Conservation (phyloP, 2,888 invertebrate genomes). For the Scaptomyza cyrtandrae region DNA sequence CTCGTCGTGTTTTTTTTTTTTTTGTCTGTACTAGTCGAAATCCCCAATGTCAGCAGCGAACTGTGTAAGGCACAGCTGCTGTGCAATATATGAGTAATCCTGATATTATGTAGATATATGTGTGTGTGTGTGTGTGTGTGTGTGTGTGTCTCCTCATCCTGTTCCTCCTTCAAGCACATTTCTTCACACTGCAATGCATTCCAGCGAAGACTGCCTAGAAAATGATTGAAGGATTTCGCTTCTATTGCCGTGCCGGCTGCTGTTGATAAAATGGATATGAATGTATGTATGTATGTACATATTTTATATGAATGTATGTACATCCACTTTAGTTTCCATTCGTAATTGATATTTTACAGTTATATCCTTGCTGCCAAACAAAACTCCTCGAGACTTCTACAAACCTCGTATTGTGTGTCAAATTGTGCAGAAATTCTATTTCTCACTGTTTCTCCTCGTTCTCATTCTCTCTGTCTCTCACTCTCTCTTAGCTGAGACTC, state of each 20-base stretch:
- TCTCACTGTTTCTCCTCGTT: constrained; percentile 50
- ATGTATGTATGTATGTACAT: constrained; percentile 21
- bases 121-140: constrained; percentile 11
- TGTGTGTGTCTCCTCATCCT: constrained; percentile 2
- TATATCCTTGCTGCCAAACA: constrained; percentile 42
- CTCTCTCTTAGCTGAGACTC: constrained; percentile 9
- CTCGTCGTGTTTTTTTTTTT: constrained; percentile 37
- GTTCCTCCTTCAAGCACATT: background rate
- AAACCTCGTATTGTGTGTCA: constrained; percentile 41
- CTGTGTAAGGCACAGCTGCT: constrained; percentile 47
- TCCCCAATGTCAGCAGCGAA: constrained; percentile 51
- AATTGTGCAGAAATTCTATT: constrained; percentile 78
- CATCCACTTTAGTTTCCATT: constrained; percentile 65
- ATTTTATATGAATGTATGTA: no score
- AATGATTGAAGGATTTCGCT: constrained; percentile 76
- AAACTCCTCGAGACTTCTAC: constrained; percentile 7
- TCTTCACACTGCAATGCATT: constrained; percentile 30
- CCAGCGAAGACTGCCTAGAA: constrained; percentile 53
- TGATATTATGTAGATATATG: constrained; percentile 43
- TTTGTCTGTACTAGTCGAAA: constrained; percentile 19
- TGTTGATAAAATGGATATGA: no score
- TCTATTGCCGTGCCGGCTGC: constrained; percentile 42
- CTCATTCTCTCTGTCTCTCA: constrained; percentile 49
- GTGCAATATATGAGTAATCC: constrained; percentile 52
- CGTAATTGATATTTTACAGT: constrained; percentile 76